These are phyloP conservation scores for Teinopalpus imperialis DNA, from an alignment of 2,888 invertebrate species.

Conservation along the genomic window DNA sequence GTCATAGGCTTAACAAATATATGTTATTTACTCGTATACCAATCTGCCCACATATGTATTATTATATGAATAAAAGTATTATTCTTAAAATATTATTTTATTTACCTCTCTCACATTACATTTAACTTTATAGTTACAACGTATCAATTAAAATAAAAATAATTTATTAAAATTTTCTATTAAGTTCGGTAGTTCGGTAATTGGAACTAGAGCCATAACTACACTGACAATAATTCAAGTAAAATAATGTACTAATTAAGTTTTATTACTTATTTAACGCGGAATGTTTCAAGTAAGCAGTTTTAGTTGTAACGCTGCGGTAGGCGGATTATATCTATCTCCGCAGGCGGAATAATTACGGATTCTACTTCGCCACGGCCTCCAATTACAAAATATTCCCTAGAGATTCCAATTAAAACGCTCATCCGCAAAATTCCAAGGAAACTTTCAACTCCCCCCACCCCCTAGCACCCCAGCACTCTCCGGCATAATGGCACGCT, in stretches of 20 bases:
- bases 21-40: too few relatives aligned
- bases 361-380: constrained; percentile 41
- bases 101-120: too few relatives aligned
- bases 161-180: too few relatives aligned
- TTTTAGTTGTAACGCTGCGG: constrained; percentile 9
- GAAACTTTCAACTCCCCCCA: constrained; percentile 57
- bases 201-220: too few relatives aligned
- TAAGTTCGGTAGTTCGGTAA: too few relatives aligned
- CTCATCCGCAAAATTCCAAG: constrained; percentile 75
- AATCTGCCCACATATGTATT: too few relatives aligned
- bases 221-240: too few relatives aligned
- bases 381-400: constrained; percentile 76
- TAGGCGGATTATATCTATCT: constrained; percentile 9
- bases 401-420: constrained; percentile 77
- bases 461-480: constrained; percentile 25
- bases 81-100: too few relatives aligned
- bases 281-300: constrained; percentile 7
- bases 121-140: too few relatives aligned
- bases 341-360: constrained; percentile 23
- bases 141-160: too few relatives aligned
- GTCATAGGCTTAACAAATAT: too few relatives aligned
- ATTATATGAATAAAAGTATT: too few relatives aligned
- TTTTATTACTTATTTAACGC: constrained; percentile 14
- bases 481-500: constrained; percentile 35
- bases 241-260: not conserved